Percentiles rank a stretch among this genome's conserved stretches.
Conservation (phyloP, 1,140 invertebrate genomes). For the Dysdera silvatica region DNA sequence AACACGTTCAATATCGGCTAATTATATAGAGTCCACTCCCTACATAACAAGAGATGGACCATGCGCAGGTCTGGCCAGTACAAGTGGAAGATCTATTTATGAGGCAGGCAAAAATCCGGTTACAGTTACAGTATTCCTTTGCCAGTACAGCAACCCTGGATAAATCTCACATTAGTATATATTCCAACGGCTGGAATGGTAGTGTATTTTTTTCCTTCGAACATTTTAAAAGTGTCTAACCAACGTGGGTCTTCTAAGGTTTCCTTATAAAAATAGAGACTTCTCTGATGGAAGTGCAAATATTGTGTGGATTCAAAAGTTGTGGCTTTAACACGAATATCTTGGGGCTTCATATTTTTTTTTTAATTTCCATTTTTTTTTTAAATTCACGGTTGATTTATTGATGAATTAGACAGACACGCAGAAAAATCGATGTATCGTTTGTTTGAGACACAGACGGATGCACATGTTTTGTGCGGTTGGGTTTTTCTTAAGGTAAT, state of each 20-base stretch:
- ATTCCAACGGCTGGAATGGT: slow-evolving; percentile 7
- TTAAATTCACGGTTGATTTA: neutral
- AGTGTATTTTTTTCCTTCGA: slow-evolving; percentile 25
- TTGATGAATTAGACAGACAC: neutral
- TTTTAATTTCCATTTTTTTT: neutral
- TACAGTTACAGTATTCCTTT: slow-evolving; percentile 15
- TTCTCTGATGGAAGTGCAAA: slow-evolving; percentile 28
- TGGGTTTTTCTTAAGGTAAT: no score
- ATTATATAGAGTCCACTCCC: slow-evolving; percentile 25
- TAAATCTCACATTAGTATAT: slow-evolving; percentile 28
- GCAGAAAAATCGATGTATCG: neutral
- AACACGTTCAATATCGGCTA: slow-evolving; percentile 27
- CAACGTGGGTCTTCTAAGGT: slow-evolving; percentile 29
- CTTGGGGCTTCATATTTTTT: neutral
- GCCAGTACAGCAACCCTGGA: slow-evolving; percentile 17
- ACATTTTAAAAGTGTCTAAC: slow-evolving; percentile 29
- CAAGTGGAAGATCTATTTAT: slow-evolving; percentile 27
- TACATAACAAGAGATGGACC: slow-evolving; percentile 14
- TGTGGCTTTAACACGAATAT: neutral
- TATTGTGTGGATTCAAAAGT: slow-evolving; percentile 10
- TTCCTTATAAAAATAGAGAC: slow-evolving; percentile 30
- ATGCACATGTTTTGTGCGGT: neutral
- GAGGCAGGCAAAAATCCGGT: slow-evolving; percentile 26
- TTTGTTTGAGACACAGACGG: neutral
- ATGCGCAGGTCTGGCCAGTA: slow-evolving; percentile 27